Conservation (phyloP, 2,113 vertebrate genomes). For the Elgaria multicarinata region DNA sequence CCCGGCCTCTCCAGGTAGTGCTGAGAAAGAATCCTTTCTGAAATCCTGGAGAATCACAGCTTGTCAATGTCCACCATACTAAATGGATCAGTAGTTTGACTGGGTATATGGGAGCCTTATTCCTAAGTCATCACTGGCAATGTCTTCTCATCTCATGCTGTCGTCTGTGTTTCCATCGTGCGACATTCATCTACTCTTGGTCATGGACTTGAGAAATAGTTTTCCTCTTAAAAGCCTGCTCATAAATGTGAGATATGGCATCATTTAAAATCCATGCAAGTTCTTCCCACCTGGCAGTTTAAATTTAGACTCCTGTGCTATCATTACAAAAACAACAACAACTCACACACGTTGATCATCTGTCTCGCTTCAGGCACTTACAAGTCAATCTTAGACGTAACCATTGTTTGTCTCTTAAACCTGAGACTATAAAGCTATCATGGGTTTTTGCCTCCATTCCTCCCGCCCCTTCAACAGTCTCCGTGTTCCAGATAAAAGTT, state of each 20-base stretch:
- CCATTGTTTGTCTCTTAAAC: constrained; percentile 63
- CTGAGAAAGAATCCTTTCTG: too few relatives aligned
- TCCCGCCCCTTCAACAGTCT: constrained; percentile 55
- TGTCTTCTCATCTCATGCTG: not conserved
- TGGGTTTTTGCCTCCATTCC: not conserved
- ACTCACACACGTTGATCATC: constrained; percentile 52
- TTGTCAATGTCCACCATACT: too few relatives aligned
- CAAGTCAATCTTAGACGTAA: constrained; percentile 55
- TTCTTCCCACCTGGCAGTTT: constrained; percentile 50
- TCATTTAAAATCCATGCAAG: constrained; percentile 50
- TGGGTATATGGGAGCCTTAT: not conserved
- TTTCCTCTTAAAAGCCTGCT: constrained; percentile 19
- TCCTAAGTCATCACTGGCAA: not conserved
- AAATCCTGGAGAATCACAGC: too few relatives aligned
- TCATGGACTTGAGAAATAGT: constrained; percentile 22
- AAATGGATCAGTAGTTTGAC: not conserved
- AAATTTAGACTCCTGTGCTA: constrained; percentile 64
- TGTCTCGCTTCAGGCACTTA: constrained; percentile 57
- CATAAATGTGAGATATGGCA: constrained; percentile 46
- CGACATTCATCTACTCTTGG: not conserved
- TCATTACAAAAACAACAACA: constrained; percentile 31
- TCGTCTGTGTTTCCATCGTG: constrained; percentile 27
- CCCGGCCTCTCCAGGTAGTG: too few relatives aligned
- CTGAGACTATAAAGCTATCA: constrained; percentile 54
- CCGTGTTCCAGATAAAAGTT: constrained; percentile 69